Evolutionary conservation across 1,140 invertebrate genomes (phyloP), one percentile per base, ranked within the genome.

Genomic region (Penaeus vannamei): DNA sequence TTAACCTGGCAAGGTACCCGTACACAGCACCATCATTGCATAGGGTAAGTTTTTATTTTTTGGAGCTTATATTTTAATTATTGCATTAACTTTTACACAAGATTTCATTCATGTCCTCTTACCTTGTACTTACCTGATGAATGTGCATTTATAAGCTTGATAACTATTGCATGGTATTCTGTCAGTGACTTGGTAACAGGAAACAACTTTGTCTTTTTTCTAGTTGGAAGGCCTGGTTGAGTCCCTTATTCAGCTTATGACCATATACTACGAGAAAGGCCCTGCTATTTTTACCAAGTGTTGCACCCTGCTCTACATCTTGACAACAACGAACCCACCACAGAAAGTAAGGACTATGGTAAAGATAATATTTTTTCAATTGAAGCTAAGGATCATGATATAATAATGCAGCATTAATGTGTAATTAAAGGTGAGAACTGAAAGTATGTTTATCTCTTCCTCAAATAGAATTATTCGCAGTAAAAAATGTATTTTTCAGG

Each of bases 1-100:
- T 91, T 77, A 91, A 90, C 76, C 81, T 91, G 77, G 89, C 87
- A 19, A 90, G 90, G 79, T 91, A 87, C 81, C 84, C 79, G 1
- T 79, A 86, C 59, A 89, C 87, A 26, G 64, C 85, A 42, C 64
- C 77, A 60, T 77, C 23, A 42, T 19, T 89, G 19, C 81, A 84
- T 53, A 84, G 66, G 72, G 87, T 89, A 32, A 84, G 87, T 20
- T 46, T 14, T n/a, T 22, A 46, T 3, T n/a, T 69, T 66, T 42
- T 17, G 10, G 20, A 64, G 32, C 2, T 36, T 5, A 10, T 19
- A 29, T 42, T 62, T 20, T 64, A n/a, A 42, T 42, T 42, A 42
- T 5, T 36, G 2, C 1, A 7, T 42, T 42, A 42, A 7, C 36
- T 42, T 42, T 42, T 7, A 36, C 4, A 7, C 36, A 42, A 4